These are phyloP conservation scores for Phyllopteryx taeniolatus DNA, from an alignment of 2,113 vertebrate genomes.

Conservation along the genomic window DNA sequence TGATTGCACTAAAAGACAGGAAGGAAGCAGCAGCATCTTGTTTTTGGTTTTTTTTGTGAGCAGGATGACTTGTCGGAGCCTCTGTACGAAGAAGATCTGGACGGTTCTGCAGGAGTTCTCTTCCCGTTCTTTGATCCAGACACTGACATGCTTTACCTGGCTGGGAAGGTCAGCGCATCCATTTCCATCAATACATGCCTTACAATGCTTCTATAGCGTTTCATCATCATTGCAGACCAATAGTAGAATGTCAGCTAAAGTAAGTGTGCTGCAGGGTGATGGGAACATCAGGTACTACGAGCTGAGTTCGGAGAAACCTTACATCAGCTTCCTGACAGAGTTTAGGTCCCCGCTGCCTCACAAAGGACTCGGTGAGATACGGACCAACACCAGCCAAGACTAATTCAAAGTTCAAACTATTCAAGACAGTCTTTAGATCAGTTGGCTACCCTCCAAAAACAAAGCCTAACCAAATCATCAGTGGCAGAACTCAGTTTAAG, in stretches of 20 bases:
- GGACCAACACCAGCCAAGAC: slow-evolving; percentile 4
- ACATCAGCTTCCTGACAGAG: slow-evolving; percentile 84
- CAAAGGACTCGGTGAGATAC: slow-evolving; percentile 85
- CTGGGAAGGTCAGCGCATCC: slow-evolving; percentile 82
- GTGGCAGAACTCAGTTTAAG: too few species aligned
- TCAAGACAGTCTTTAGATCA: neutral
- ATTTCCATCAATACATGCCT: slow-evolving; percentile 1
- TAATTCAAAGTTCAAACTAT: neutral
- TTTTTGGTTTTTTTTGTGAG: neutral
- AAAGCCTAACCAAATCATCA: too few species aligned
- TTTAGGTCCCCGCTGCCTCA: slow-evolving; percentile 84
- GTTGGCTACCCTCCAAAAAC: neutral
- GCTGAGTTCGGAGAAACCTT: slow-evolving; percentile 82
- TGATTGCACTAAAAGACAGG: neutral
- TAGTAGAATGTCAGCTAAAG: neutral
- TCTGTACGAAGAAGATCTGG: slow-evolving; percentile 86
- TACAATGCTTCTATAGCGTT: neutral
- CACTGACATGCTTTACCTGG: slow-evolving; percentile 86
- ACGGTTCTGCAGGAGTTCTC: slow-evolving; percentile 84
- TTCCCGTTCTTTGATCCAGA: slow-evolving; percentile 92
- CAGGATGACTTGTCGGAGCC: slow-evolving; percentile 89
- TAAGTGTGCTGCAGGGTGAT: slow-evolving; percentile 77
- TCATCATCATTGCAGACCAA: neutral
- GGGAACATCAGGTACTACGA: slow-evolving; percentile 92
- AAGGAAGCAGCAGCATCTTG: neutral